Percentiles rank a stretch among this genome's conserved stretches.
Evolutionary conservation across 2,113 vertebrate species (phyloP).

Genomic region (Phocoena phocoena): DNA sequence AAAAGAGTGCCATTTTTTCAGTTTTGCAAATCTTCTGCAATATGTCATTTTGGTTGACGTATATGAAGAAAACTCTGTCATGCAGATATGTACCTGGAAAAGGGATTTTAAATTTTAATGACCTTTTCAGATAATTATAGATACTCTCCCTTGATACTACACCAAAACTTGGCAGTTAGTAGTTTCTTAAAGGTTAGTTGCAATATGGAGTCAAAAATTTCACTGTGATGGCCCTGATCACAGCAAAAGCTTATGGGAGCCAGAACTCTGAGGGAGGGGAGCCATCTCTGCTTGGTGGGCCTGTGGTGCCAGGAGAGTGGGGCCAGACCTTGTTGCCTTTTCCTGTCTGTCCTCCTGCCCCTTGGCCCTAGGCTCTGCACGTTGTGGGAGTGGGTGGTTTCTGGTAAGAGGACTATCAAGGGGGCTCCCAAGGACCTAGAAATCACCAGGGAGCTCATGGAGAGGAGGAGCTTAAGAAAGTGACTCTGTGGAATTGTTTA

Average conservation of each 20-base stretch:
- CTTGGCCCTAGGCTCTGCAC: background rate
- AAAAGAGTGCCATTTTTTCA: too few species aligned
- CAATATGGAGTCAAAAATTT: background rate
- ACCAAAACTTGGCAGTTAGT: background rate
- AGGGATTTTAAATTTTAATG: too few species aligned
- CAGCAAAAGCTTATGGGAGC: background rate
- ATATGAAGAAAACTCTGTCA: too few species aligned
- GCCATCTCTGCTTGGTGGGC: background rate
- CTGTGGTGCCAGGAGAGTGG: background rate
- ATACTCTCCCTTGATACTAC: background rate
- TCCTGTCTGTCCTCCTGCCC: background rate
- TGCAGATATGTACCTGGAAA: too few species aligned
- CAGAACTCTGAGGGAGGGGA: background rate
- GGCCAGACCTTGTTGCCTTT: background rate
- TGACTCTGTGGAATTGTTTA: background rate
- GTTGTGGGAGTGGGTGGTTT: background rate
- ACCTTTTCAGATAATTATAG: too few species aligned
- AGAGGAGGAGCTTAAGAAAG: background rate
- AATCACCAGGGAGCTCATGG: background rate
- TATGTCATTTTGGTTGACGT: too few species aligned
- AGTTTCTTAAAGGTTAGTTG: background rate
- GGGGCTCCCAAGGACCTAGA: background rate
- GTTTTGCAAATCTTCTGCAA: too few species aligned
- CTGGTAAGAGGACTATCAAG: background rate
- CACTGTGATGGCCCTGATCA: background rate